These are phyloP conservation scores for Acrocephalus kingi DNA, from an alignment of 2,113 vertebrate genomes.

Conservation along the genomic window DNA sequence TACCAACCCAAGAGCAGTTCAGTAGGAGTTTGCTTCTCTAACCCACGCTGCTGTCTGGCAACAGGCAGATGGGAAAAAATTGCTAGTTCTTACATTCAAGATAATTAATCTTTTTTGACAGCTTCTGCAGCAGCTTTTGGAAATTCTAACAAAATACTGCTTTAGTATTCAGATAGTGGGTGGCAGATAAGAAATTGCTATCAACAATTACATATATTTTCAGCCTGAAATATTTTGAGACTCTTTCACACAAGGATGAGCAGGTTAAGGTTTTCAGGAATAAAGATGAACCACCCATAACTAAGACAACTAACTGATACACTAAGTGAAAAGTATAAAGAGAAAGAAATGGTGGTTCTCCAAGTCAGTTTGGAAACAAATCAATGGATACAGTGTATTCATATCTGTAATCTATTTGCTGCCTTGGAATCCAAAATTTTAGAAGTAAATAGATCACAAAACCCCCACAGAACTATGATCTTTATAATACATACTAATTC, in stretches of 20 bases:
- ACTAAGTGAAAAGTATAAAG: background rate
- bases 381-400: background rate
- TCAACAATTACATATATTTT: background rate
- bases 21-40: background rate
- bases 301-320: background rate
- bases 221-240: background rate
- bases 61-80: background rate
- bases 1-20: background rate
- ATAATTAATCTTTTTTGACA: background rate
- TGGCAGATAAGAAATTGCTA: background rate
- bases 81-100: background rate
- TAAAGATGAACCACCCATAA: background rate
- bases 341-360: background rate
- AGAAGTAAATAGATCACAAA: background rate
- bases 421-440: background rate
- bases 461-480: background rate
- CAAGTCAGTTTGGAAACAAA: background rate
- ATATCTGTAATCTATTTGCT: background rate
- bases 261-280: background rate
- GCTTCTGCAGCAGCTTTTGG: background rate
- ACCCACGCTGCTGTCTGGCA: background rate
- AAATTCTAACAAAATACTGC: background rate
- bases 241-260: background rate
- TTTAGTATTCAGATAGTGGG: background rate
- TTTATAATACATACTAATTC: background rate